Conservation (phyloP, 1,140 invertebrate species). For the Metopolophium dirhodum region DNA sequence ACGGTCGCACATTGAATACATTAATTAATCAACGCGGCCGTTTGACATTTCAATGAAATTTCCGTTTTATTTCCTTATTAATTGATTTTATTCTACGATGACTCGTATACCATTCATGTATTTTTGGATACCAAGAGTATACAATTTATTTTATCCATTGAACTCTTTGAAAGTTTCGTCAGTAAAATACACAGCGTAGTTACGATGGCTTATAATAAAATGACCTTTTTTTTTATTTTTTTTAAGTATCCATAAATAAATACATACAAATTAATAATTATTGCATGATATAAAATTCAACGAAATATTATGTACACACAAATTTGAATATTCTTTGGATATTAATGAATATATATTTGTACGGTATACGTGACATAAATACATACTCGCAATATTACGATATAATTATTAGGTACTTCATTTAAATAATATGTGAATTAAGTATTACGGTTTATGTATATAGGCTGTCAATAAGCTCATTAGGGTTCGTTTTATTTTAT, state of each 20-base stretch:
- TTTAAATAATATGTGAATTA: not conserved
- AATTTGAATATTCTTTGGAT: conserved; percentile 10
- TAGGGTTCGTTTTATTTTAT: not conserved
- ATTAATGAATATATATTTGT: not conserved
- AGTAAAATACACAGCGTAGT: not conserved
- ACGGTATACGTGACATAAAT: not conserved
- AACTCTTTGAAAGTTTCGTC: not conserved
- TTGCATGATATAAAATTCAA: not conserved
- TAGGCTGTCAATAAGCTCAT: not conserved
- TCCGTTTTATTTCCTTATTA: not conserved
- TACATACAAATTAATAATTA: not conserved
- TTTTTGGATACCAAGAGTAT: not conserved
- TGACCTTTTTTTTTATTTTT: not conserved
- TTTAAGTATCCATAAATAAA: not conserved
- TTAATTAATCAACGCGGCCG: not conserved
- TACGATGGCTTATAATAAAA: not conserved
- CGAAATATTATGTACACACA: not conserved
- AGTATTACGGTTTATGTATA: not conserved
- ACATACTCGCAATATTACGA: not conserved
- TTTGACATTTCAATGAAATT: not conserved
- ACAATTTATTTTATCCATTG: too few species aligned
- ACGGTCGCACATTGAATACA: not conserved
- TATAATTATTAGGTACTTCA: not conserved
- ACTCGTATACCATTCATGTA: not conserved
- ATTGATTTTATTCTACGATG: not conserved